Evolutionary conservation across 2,888 invertebrate species (phyloP).

Genomic region (Helobdella robusta): DNA sequence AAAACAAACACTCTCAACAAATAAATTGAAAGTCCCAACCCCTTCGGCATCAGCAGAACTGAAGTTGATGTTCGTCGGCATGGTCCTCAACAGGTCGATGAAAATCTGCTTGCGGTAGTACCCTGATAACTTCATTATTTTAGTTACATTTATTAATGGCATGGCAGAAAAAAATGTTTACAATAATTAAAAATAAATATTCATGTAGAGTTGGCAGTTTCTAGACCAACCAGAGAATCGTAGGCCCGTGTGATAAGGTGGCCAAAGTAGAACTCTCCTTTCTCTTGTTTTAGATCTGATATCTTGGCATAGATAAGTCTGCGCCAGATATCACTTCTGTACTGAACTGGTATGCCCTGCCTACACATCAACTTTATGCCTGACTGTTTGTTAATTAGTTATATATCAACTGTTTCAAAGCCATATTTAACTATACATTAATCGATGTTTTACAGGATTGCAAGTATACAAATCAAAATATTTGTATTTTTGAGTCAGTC

Average conservation of each 20-base stretch:
- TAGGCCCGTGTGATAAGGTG: conserved; percentile 50
- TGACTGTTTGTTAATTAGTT: conserved; percentile 41
- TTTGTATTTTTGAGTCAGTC: too few species aligned
- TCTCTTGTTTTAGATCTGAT: conserved; percentile 47
- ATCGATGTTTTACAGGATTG: too few species aligned
- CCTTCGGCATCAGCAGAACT: conserved; percentile 51
- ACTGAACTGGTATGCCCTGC: conserved; percentile 51
- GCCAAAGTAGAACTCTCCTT: conserved; percentile 52
- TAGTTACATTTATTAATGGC: not conserved
- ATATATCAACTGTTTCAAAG: too few species aligned
- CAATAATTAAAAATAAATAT: not conserved
- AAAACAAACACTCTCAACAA: not conserved
- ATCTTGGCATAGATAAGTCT: conserved; percentile 48
- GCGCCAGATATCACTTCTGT: conserved; percentile 51
- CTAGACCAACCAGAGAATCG: conserved; percentile 43
- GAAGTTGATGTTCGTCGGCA: conserved; percentile 54
- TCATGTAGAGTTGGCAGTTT: not conserved
- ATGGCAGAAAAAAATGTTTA: not conserved
- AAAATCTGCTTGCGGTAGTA: conserved; percentile 53
- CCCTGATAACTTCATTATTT: conserved; percentile 46
- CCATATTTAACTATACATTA: too few species aligned
- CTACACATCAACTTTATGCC: conserved; percentile 51
- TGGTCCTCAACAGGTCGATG: conserved; percentile 53
- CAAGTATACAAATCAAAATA: too few species aligned
- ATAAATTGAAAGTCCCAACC: conserved; percentile 42